A percentile compares a stretch with the other conserved stretches of the same genome.
These are phyloP conservation scores for Bufotes viridis DNA, from an alignment of 2,797 vertebrate genomes.

Conservation along the genomic window DNA sequence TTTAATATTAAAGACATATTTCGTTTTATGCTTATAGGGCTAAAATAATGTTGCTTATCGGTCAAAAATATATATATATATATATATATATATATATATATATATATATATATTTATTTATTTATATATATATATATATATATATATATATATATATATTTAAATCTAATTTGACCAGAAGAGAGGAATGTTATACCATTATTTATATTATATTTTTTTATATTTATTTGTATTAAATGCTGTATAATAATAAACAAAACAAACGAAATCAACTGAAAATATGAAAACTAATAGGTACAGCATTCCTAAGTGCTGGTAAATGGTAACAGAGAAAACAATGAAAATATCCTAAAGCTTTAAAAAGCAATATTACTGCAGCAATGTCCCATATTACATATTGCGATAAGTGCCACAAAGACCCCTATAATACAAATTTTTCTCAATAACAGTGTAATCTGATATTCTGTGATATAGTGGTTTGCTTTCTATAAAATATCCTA, in stretches of 20 bases:
- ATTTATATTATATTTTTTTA: neutral
- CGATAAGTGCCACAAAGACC: neutral
- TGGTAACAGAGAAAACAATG: no score
- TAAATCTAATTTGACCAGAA: neutral
- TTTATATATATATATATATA: no score
- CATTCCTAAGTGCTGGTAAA: no score
- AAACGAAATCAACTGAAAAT: slow-evolving; percentile 64
- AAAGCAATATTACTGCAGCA: neutral
- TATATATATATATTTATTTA: no score
- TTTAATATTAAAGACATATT: no score
- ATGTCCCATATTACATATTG: neutral
- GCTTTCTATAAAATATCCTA: slow-evolving; percentile 58
- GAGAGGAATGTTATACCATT: neutral
- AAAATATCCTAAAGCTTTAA: neutral
- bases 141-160: no score
- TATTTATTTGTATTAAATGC: neutral
- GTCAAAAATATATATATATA: no score
- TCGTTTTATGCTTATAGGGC: no score
- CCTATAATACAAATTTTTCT: neutral
- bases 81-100: no score
- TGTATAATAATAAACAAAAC: neutral
- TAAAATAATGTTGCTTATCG: no score
- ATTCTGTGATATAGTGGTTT: slow-evolving; percentile 22
- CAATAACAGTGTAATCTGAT: neutral
- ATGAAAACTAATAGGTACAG: slow-evolving; percentile 60